Base-by-base conservation (phyloP, 2,797 vertebrate genomes). In the Danio choprae region DNA sequence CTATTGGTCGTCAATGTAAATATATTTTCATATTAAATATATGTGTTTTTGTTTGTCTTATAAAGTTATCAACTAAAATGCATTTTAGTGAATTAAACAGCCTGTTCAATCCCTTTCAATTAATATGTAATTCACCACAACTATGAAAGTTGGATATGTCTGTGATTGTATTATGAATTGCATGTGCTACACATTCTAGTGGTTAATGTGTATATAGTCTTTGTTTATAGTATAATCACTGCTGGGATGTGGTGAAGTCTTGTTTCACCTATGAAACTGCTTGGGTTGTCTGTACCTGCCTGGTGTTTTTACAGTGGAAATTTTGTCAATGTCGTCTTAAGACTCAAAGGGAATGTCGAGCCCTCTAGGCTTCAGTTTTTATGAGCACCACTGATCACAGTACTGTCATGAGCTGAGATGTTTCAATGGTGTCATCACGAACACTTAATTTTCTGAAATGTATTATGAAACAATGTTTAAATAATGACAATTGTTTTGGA, bases 331-430 rank as follows among this genome's bases (percentile, higher is more conserved):
- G 38, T 68, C 68, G 41, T 77, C 16, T 60, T 80, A 10, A 68
- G 22, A n/a, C n/a, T 43, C 78, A 65, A 74, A 38, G 43, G 62
- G 63, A 77, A 74, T 81, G 67, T 79, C 65, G 67, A 64, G 77
- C 62, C 71, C 80, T 77, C 67, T 60, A 64, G 80, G 44, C 51
- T 70, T 69, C 3, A 62, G 3, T 53, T 50, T 59, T 62, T 62
- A 38, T 62, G n/a, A 29, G 16, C 59, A 48, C 15, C 22, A 60
- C 41, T 48, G 22, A 46, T 44, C 56, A 44, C 13, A 16, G 50
- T 40, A 13, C 16, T 38, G 12, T 38, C 8, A 4, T n/a, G 70
- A 20, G 3, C 20, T 20, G 7, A 40, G 29, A 5, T 36, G 13
- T 44, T 44, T 38, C 3, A 16, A 18, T 18, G 41, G 18, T 18